These are phyloP conservation scores for Lepidochrysops patricia DNA, from an alignment of 2,888 invertebrate genomes.

Conservation along the genomic window DNA sequence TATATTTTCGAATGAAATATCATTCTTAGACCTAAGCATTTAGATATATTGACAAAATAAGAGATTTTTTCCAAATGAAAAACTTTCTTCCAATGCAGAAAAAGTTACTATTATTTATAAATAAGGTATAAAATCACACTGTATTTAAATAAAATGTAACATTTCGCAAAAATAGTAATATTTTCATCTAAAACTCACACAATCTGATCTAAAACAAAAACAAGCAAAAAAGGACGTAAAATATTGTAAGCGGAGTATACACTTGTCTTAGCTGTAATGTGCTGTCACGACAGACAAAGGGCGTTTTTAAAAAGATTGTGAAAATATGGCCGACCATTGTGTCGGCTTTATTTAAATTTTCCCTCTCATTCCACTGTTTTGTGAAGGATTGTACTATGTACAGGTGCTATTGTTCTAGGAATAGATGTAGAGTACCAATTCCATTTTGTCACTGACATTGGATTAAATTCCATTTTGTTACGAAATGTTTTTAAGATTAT, in stretches of 20 bases:
- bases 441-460: too few relatives aligned
- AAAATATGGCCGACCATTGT: slow-evolving; percentile 66
- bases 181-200: too few relatives aligned
- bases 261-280: slow-evolving; percentile 64
- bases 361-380: slow-evolving; percentile 65
- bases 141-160: too few relatives aligned
- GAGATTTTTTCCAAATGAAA: too few relatives aligned
- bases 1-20: too few relatives aligned
- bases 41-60: too few relatives aligned
- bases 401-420: slow-evolving; percentile 35
- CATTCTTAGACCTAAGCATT: too few relatives aligned
- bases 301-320: slow-evolving; percentile 51
- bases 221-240: slow-evolving; percentile 43
- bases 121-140: too few relatives aligned
- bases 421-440: not conserved
- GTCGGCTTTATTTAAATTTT: slow-evolving; percentile 52
- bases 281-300: slow-evolving; percentile 62
- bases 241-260: slow-evolving; percentile 51
- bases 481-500: too few relatives aligned
- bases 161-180: too few relatives aligned
- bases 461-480: not conserved
- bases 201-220: slow-evolving; percentile 23
- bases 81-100: too few relatives aligned
- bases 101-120: too few relatives aligned
- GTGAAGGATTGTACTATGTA: slow-evolving; percentile 66